Conservation (phyloP, 1,140 invertebrate species). For the Scaptomyza hsui region DNA sequence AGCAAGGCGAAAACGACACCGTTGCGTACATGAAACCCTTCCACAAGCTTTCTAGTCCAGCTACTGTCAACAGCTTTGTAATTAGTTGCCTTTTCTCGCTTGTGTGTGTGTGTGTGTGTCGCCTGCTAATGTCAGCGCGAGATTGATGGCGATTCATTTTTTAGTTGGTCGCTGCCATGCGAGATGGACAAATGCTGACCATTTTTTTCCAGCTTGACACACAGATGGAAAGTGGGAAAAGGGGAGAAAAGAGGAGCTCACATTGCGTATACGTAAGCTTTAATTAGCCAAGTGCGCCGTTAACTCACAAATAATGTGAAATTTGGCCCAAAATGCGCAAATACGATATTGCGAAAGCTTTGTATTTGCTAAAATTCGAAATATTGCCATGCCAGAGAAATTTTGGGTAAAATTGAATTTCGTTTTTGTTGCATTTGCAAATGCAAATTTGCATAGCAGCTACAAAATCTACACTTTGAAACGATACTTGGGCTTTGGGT, state of each 20-base stretch:
- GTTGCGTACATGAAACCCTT: conserved; percentile 14
- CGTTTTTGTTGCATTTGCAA: conserved; percentile 11
- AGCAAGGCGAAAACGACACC: conserved; percentile 15
- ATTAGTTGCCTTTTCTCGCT: conserved; percentile 69
- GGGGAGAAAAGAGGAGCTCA: background rate
- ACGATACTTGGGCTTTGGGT: too few relatives aligned
- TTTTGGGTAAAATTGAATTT: conserved; percentile 22
- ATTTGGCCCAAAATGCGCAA: too few relatives aligned
- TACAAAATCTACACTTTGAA: background rate
- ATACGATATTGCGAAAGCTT: background rate
- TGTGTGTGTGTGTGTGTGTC: too few relatives aligned
- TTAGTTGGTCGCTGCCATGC: conserved; percentile 57
- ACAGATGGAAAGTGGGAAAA: background rate
- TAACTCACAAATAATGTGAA: background rate
- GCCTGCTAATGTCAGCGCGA: conserved; percentile 58
- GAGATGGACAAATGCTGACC: conserved; percentile 64
- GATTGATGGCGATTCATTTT: conserved; percentile 76
- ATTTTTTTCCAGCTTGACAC: conserved; percentile 35
- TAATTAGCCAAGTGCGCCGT: conserved; percentile 43
- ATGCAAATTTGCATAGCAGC: conserved; percentile 26
- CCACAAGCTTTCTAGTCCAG: conserved; percentile 7
- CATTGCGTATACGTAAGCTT: conserved; percentile 20
- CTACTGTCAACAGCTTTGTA: conserved; percentile 56
- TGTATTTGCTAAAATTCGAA: background rate
- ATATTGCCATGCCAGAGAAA: conserved; percentile 7